Conservation (phyloP, 2,113 vertebrate species). For the Arvicanthis niloticus region DNA sequence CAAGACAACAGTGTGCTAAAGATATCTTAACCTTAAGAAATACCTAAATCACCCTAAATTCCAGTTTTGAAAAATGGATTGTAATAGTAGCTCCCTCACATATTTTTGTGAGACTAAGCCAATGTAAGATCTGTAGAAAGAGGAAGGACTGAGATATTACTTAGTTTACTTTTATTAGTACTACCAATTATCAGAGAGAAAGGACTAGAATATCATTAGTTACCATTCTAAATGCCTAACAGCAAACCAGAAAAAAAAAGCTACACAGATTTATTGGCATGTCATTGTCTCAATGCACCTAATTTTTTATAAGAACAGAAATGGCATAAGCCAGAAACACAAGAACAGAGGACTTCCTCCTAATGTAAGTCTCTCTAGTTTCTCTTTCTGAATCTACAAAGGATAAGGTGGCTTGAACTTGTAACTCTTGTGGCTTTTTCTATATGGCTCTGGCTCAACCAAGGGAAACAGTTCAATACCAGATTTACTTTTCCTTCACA, state of each 20-base stretch:
- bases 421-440: neutral
- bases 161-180: conserved; percentile 3
- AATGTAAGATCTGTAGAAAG: neutral
- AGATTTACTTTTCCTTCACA: neutral
- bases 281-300: neutral
- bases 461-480: neutral
- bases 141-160: neutral
- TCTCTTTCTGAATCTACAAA: neutral
- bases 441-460: neutral
- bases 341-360: neutral
- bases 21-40: neutral
- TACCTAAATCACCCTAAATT: neutral
- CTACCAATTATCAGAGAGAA: neutral
- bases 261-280: neutral
- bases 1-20: neutral
- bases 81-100: neutral
- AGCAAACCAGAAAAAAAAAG: conserved; percentile 11
- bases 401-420: neutral
- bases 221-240: conserved; percentile 24
- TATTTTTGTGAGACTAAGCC: neutral
- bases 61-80: neutral
- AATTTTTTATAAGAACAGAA: conserved; percentile 35
- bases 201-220: neutral
- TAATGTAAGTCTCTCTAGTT: neutral
- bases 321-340: neutral